Conservation (phyloP, 1,140 invertebrate genomes). For the Drosophila serrata region DNA sequence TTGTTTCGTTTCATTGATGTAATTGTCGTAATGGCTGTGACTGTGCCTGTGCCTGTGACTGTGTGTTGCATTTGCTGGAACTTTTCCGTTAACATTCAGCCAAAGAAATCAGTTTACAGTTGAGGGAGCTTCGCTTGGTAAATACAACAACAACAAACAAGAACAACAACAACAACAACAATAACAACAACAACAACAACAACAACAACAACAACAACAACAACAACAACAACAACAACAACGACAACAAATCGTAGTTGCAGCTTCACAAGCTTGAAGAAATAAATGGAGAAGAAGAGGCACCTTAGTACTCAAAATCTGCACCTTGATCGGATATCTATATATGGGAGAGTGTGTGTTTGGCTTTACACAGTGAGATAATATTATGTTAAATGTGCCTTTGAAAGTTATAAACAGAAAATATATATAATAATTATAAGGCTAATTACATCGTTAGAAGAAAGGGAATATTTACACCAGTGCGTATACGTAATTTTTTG, state of each 20-base stretch:
- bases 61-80: constrained; percentile 41
- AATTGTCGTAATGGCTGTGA: constrained; percentile 46
- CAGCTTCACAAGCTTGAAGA: constrained; percentile 32
- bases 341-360: neutral
- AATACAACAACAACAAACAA: constrained; percentile 20
- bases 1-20: constrained; percentile 56
- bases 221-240: too few relatives aligned
- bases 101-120: constrained; percentile 36
- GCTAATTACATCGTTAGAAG: too few relatives aligned
- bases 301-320: constrained; percentile 15
- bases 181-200: too few relatives aligned
- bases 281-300: constrained; percentile 14
- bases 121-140: constrained; percentile 34
- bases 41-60: constrained; percentile 23
- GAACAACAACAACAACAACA: too few relatives aligned
- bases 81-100: constrained; percentile 53
- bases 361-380: constrained; percentile 36
- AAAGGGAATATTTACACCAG: too few relatives aligned
- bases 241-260: constrained; percentile 24
- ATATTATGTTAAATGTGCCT: neutral
- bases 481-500: too few relatives aligned
- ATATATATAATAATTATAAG: too few relatives aligned
- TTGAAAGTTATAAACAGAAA: neutral
- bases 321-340: constrained; percentile 31
- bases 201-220: too few relatives aligned